Evolutionary conservation across 2,113 vertebrate species (phyloP).

Genomic region (Oreochromis spilurus): DNA sequence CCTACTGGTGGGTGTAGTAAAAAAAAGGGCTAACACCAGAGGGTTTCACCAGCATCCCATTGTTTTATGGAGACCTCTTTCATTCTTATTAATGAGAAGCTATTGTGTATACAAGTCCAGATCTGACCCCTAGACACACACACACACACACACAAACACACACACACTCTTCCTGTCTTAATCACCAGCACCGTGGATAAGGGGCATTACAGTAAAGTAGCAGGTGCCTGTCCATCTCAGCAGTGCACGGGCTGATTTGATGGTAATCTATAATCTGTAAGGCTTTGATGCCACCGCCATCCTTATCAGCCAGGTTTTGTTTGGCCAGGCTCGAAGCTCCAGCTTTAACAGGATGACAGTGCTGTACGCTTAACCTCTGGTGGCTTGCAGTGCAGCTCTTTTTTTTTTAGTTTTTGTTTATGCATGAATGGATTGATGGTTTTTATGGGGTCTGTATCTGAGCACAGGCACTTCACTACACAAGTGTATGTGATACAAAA

Average conservation of each 20-base stretch:
- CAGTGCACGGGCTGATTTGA: conserved; percentile 19
- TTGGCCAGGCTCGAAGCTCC: conserved; percentile 20
- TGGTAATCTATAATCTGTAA: conserved; percentile 56
- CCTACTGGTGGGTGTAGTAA: neutral
- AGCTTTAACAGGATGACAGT: conserved; percentile 39
- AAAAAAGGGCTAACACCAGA: neutral
- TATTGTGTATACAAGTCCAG: neutral
- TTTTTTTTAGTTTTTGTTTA: neutral
- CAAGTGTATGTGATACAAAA: neutral
- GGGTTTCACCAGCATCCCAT: neutral
- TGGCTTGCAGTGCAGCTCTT: neutral
- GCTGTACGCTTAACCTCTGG: conserved; percentile 13
- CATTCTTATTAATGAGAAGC: conserved; percentile 23
- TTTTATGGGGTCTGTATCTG: neutral
- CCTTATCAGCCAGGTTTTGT: conserved; percentile 45
- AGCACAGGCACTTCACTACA: neutral
- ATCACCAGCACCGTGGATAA: neutral
- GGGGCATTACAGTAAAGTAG: conserved; percentile 29
- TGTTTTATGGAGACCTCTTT: conserved; percentile 4
- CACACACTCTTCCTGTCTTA: neutral
- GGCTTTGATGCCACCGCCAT: conserved; percentile 22
- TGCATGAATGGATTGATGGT: neutral
- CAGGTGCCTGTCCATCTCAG: conserved; percentile 24
- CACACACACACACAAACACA: neutral
- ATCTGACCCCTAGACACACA: neutral